phyloP scores from a whole-genome alignment of 35 echinoderm and acorn worm genomes.

The Patiria miniata region DNA sequence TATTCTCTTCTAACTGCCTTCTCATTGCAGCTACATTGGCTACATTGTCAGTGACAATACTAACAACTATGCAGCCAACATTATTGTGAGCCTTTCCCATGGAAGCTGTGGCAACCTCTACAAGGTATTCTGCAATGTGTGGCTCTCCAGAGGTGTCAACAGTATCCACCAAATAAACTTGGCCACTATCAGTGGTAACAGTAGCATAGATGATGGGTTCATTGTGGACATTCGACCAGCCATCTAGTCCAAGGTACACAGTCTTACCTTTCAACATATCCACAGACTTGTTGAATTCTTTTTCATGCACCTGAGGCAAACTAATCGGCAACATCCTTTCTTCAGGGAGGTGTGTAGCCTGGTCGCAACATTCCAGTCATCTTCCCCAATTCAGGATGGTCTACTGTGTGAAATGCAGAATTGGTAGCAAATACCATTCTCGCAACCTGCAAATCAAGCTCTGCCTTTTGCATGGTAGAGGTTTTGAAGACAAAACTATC shows the following conservation, averaged over 20 bases:
- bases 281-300: neutral
- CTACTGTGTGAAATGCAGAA: conserved; percentile 26
- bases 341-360: too few species aligned
- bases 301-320: neutral
- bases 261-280: conserved; percentile 25
- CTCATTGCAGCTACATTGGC: conserved; percentile 26
- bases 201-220: conserved; percentile 29
- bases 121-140: conserved; percentile 31
- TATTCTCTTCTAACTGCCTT: neutral
- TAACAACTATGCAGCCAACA: too few species aligned
- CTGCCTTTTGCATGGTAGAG: conserved; percentile 25
- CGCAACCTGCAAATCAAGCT: conserved; percentile 33
- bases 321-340: too few species aligned
- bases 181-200: conserved; percentile 22
- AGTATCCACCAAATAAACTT: conserved; percentile 36
- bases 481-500: neutral
- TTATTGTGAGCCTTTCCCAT: neutral
- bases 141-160: conserved; percentile 28
- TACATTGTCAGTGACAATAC: conserved; percentile 23
- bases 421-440: conserved; percentile 39
- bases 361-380: neutral
- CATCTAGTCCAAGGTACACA: conserved; percentile 27
- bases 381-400: conserved; percentile 41
- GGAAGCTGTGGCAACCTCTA: neutral
- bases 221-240: conserved; percentile 47